Evolutionary conservation across 30 jellyfish, hydroid and myxozoan genomes (phyloP), one percentile per base, ranked within the genome.

Genomic region (Cassiopea andromeda): DNA sequence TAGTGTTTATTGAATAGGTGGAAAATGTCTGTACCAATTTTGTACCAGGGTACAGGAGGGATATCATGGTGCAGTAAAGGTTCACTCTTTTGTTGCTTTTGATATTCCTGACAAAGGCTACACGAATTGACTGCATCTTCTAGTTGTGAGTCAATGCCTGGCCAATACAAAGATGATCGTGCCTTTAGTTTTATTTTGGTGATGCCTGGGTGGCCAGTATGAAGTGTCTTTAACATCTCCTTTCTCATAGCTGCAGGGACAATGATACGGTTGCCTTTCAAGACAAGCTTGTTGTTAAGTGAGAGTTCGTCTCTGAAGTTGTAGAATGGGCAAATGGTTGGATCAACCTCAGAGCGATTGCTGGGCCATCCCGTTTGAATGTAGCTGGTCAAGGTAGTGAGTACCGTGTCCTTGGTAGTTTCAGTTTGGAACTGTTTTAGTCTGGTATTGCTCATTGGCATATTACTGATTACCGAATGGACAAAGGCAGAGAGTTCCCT

Each of bases 151-250:
- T 86, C 68, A 69, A 76, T 75, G 27, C 73, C 70, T 19, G 92
- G 85, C 82, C 89, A 87, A 90, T n/a, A 87, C 82, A 87, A 44
- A 79, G 94, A 58, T 48, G 60, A 50, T 19, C 94, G 49, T 48
- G 94, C 94, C 68, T 75, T 61, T 46, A 80, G 80, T 77, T 87
- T 87, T 46, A 68, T 87, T 75, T 87, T 87, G 48, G 93, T 89
- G 93, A 1, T 83, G n/a, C n/a, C n/a, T n/a, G n/a, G n/a, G n/a
- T n/a, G n/a, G n/a, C n/a, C 88, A 27, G 67, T 80, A 69, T 89
- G 97, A 44, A 71, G 83, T 16, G 69, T n/a, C 49, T 70, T 49
- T 49, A 16, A 27, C 82, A 89, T 89, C 64, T 80, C 89, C 18
- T 87, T 27, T 38, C 83, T 79, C 82, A 71, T 66, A 1, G 90